A percentile compares a stretch with the other conserved stretches of the same genome.
phyloP scores from a whole-genome alignment of 1,140 invertebrate genomes.

The Drosophila repleta region DNA sequence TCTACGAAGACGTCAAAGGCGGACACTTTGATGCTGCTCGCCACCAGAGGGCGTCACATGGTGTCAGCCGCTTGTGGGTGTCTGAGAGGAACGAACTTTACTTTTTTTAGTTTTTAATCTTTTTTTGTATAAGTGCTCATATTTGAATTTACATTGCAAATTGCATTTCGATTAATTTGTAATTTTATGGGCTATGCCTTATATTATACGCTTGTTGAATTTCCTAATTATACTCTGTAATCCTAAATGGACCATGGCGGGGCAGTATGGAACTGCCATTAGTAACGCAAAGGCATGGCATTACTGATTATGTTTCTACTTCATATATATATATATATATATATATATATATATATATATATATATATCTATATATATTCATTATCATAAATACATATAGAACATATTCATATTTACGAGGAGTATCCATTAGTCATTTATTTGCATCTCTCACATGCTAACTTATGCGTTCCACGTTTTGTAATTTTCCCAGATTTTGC shows the following conservation, averaged over 20 bases:
- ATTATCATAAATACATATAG: not conserved
- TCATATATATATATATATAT: no score
- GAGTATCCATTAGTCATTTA: not conserved
- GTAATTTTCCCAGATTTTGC: conserved; percentile 38
- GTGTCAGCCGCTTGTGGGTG: conserved; percentile 7
- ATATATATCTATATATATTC: no score
- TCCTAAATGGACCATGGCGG: not conserved
- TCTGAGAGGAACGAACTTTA: conserved; percentile 6
- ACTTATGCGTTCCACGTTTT: conserved; percentile 6
- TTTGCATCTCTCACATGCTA: no score
- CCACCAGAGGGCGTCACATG: conserved; percentile 52
- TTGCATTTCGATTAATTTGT: conserved; percentile 65
- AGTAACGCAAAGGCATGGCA: no score
- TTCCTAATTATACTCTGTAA: conserved; percentile 9
- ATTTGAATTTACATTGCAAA: conserved; percentile 50
- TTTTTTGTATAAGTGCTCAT: conserved; percentile 8
- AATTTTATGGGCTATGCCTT: conserved; percentile 54
- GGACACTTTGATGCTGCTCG: conserved; percentile 45
- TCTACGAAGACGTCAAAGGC: conserved; percentile 38
- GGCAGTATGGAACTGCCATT: not conserved
- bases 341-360: no score
- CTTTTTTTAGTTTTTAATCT: no score
- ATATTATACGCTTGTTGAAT: not conserved
- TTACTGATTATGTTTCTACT: no score
- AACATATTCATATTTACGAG: not conserved